Conservation (phyloP, 1,140 invertebrate genomes). For the Drosophila malerkotliana region DNA sequence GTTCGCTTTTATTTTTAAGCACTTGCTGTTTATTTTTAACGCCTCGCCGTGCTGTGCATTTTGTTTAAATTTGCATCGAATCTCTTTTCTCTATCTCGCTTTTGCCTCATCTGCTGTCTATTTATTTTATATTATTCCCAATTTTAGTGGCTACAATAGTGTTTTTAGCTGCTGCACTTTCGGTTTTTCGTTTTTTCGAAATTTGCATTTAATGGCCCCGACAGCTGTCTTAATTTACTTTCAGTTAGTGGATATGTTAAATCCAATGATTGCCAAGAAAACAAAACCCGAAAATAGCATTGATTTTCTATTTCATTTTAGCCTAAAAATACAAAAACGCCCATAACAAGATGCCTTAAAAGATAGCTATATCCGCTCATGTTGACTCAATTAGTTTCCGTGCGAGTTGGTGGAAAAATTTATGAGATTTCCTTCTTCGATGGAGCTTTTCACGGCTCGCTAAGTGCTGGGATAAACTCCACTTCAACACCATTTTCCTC, state of each 20-base stretch:
- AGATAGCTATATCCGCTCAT: slow-evolving; percentile 35
- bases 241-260: slow-evolving; percentile 37
- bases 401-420: slow-evolving; percentile 35
- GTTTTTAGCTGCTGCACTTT: slow-evolving; percentile 29
- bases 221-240: slow-evolving; percentile 53
- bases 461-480: slow-evolving; percentile 52
- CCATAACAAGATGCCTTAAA: slow-evolving; percentile 10
- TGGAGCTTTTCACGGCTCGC: slow-evolving; percentile 18
- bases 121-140: slow-evolving; percentile 64
- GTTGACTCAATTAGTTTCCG: slow-evolving; percentile 67
- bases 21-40: slow-evolving; percentile 64
- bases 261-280: slow-evolving; percentile 33
- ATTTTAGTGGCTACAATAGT: slow-evolving; percentile 41
- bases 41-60: slow-evolving; percentile 34
- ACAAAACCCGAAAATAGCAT: slow-evolving; percentile 52
- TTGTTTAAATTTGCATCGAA: slow-evolving; percentile 62
- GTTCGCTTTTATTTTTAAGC: slow-evolving; percentile 64
- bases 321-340: slow-evolving; percentile 56
- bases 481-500: slow-evolving; percentile 14
- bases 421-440: slow-evolving; percentile 38
- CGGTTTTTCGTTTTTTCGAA: slow-evolving; percentile 9
- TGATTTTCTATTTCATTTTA: slow-evolving; percentile 52
- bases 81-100: background rate
- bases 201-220: slow-evolving; percentile 41
- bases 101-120: slow-evolving; percentile 24